phyloP scores from a whole-genome alignment of 2,888 invertebrate species.

The Xestia rhomboidea region DNA sequence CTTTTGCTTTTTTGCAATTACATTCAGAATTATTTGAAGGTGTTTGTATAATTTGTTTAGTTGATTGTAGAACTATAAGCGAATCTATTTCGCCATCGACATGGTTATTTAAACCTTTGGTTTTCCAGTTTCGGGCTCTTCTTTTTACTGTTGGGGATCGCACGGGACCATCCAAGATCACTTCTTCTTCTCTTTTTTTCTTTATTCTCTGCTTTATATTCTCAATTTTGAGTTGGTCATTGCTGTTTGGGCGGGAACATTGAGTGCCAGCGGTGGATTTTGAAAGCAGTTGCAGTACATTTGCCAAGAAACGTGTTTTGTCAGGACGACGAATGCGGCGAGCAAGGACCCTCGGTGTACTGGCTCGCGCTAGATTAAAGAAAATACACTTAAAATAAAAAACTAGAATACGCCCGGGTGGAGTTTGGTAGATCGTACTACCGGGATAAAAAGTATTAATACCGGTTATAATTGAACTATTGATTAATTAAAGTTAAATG shows the following conservation, averaged over 20 bases:
- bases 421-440: no score
- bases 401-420: no score
- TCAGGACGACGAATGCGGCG: constrained; percentile 70
- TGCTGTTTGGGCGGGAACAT: constrained; percentile 66
- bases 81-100: constrained; percentile 62
- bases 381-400: not conserved
- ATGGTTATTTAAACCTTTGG: constrained; percentile 68
- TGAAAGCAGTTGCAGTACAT: constrained; percentile 76
- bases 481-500: no score
- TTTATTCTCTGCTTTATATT: constrained; percentile 22
- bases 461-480: no score
- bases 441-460: no score
- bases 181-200: constrained; percentile 17
- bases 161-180: not conserved
- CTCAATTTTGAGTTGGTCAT: constrained; percentile 21
- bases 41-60: constrained; percentile 72
- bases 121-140: constrained; percentile 65
- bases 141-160: constrained; percentile 30
- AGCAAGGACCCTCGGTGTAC: constrained; percentile 52
- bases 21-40: constrained; percentile 73
- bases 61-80: constrained; percentile 74
- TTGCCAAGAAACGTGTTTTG: constrained; percentile 74
- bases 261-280: constrained; percentile 78
- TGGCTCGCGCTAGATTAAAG: constrained; percentile 2
- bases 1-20: not conserved